Base-by-base conservation (phyloP, 2,113 vertebrate genomes). In the Channa argus region DNA sequence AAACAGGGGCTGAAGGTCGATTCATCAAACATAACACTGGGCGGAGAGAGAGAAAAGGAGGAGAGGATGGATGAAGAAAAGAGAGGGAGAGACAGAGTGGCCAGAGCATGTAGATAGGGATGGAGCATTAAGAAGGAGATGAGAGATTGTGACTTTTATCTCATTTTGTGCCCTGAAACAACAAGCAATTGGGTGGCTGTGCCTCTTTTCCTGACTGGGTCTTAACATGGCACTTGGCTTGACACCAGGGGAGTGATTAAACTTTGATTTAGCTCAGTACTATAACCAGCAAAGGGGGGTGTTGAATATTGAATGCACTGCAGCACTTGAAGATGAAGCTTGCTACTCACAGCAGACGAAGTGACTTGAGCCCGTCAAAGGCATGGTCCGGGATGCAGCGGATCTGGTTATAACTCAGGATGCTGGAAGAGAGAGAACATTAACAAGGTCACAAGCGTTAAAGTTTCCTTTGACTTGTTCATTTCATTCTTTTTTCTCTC, bases 341-440 rank as follows among this genome's bases (percentile, higher is more conserved):
- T 1, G 77, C 46, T 88, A 97, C 97, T 98, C 89, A 99, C 97
- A 99, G 93, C 79, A 99, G 95, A 34, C 97, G 95, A 39, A 99
- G 96, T 0, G 97, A 96, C 39, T 94, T 95, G 61, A 99, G 96
- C 3, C 98, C 97, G 0, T 95, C 88, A 74, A 99, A 99, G 5
- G 98, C 96, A 0, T 97, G 95, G 63, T 95, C 81, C 0, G 97
- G 97, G 71, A 99, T 95, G 92, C 98, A 99, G 3, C 95, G 95
- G 11, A 99, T 96, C 64, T 95, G 91, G 83, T 99, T 99, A 88
- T 99, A 99, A 81, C 98, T 99, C 92, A 99, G 89, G 92, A 99
- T 99, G 77, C 98, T 95, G 87, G 13, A 63, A 66, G 65, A 83
- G 38, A 83, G 62, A 74, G 44, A 52, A 87, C 36, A 84, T 0